These are phyloP conservation scores for Lasioglossum lativentre DNA, from an alignment of 2,888 invertebrate genomes.

Conservation along the genomic window DNA sequence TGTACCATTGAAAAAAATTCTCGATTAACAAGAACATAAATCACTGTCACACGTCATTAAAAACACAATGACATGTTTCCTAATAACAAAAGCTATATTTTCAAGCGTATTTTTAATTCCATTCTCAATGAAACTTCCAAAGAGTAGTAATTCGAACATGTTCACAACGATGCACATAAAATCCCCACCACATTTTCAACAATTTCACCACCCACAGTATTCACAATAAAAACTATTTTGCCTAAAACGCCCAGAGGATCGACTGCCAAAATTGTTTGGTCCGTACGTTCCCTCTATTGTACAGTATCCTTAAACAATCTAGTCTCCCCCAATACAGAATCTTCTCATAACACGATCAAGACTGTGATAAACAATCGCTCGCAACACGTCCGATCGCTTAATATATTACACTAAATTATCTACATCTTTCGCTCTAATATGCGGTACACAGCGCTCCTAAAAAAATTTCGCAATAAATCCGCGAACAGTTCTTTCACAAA, in stretches of 20 bases:
- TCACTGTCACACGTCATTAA: not conserved
- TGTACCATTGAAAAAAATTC: no score
- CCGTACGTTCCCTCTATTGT: conserved; percentile 58
- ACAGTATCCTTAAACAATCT: conserved; percentile 37
- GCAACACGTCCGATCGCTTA: conserved; percentile 17
- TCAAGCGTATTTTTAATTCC: not conserved
- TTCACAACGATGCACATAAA: not conserved
- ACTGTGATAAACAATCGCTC: conserved; percentile 5
- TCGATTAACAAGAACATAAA: no score
- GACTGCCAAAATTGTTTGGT: conserved; percentile 61
- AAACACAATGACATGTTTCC: not conserved
- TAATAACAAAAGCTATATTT: not conserved
- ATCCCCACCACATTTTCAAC: not conserved
- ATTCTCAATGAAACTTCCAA: not conserved
- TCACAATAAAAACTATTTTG: conserved; percentile 14
- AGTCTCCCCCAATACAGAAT: not conserved
- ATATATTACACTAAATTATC: conserved; percentile 33
- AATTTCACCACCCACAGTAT: not conserved
- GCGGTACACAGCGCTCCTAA: conserved; percentile 14
- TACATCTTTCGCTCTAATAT: conserved; percentile 23
- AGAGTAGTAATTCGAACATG: not conserved
- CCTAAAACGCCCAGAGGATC: conserved; percentile 26
- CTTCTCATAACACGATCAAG: not conserved
- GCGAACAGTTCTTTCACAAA: not conserved
- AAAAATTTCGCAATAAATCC: not conserved